phyloP scores from a whole-genome alignment of 2,113 vertebrate species.

The Labrus mixtus region DNA sequence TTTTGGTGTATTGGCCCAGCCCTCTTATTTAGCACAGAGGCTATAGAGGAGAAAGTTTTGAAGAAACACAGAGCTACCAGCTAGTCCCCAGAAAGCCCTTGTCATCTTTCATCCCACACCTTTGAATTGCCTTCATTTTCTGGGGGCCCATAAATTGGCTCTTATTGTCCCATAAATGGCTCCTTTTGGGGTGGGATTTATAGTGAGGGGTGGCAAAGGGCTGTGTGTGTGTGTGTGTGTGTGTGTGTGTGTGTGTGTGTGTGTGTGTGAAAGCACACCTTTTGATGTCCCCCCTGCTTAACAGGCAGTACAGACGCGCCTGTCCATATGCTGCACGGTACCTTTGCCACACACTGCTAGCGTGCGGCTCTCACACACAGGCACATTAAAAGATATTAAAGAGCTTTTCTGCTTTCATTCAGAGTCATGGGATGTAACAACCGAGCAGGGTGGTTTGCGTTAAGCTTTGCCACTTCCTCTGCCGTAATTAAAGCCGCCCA shows the following conservation, averaged over 20 bases:
- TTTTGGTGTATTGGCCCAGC: not conserved
- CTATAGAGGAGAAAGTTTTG: constrained; percentile 43
- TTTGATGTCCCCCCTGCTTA: constrained; percentile 75
- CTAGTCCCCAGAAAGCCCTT: constrained; percentile 60
- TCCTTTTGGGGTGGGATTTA: constrained; percentile 80
- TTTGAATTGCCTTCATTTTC: constrained; percentile 79
- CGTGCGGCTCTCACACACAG: constrained; percentile 58
- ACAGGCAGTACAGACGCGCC: constrained; percentile 65
- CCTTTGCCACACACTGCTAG: constrained; percentile 67
- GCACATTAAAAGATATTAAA: constrained; percentile 78
- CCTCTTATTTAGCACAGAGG: too few species aligned
- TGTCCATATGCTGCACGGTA: constrained; percentile 63
- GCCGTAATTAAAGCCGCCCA: constrained; percentile 69
- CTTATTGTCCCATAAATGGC: constrained; percentile 81
- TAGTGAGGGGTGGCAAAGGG: constrained; percentile 65
- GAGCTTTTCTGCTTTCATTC: constrained; percentile 75
- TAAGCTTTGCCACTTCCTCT: constrained; percentile 72
- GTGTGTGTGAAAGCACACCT: constrained; percentile 66
- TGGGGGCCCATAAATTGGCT: constrained; percentile 74
- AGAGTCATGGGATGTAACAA: constrained; percentile 74
- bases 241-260: constrained; percentile 18
- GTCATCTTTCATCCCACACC: constrained; percentile 80
- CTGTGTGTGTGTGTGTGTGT: constrained; percentile 21
- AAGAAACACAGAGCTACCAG: constrained; percentile 58
- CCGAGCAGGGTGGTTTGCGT: constrained; percentile 63